Evolutionary conservation across 2,797 vertebrate genomes (phyloP), one percentile per base, ranked within the genome.

Genomic region (Lemur catta): DNA sequence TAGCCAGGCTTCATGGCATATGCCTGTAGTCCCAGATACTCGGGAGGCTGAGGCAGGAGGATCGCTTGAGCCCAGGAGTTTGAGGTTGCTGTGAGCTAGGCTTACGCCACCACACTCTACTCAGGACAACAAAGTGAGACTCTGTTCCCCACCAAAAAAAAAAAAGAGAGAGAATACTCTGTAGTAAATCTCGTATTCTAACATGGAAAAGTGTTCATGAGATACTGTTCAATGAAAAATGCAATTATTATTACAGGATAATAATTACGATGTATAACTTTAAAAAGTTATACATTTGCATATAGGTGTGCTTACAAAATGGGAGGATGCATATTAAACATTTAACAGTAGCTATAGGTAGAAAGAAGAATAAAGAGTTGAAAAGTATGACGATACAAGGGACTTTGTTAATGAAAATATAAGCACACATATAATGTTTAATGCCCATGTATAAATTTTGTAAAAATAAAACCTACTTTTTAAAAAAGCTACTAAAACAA

Each of bases 401-500:
- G 50, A 79, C 24, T 84, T 43, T 81, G 30, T 69, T 86, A 67
- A 52, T 11, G 80, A 79, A 84, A 59, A 76, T 13, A 90, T 17
- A 87, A 33, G 69, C 13, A 81, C 3, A 63, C 7, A 78, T 15
- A 80, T 22, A 35, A 85, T 30, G n/a, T 38, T 72, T 88, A 93
- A 80, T n/a, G 46, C 74, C 8, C 28, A 2, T 48, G 72, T 87
- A 79, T 63, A 87, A 72, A 80, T 86, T 79, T 10, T 79, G 17
- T 38, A 94, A 7, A 57, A 88, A 92, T 93, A 84, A 85, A 11
- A 1, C 11, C 10, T 28, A 50, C 38, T 52, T 81, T n/a, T 59
- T 38, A n/a, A 63, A 65, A 67, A 90, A 84, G 17, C 81, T 55
- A 95, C 30, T 28, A 91, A 94, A 93, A 59, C n/a, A 88, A 89